These are phyloP conservation scores for Oncopodura yosiiana DNA, from an alignment of 1,140 invertebrate species.

Conservation along the genomic window DNA sequence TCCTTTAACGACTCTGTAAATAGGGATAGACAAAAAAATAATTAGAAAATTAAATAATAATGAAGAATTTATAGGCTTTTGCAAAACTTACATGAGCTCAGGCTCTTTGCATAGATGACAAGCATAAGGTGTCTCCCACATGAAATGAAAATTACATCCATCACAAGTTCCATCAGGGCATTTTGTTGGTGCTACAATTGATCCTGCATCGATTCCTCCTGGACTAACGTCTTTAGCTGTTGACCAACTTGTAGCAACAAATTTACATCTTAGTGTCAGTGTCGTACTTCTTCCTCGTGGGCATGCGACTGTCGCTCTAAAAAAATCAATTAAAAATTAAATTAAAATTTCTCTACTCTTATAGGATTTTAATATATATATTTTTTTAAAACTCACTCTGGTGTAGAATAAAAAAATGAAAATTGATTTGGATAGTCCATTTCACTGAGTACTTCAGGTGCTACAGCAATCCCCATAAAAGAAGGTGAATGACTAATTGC, in stretches of 20 bases:
- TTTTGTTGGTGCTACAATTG: constrained; percentile 43
- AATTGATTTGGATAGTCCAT: constrained; percentile 37
- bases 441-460: constrained; percentile 37
- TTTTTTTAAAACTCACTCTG: constrained; percentile 42
- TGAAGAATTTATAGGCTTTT: background rate
- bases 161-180: constrained; percentile 56
- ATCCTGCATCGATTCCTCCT: background rate
- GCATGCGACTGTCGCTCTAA: constrained; percentile 46
- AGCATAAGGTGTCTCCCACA: constrained; percentile 45
- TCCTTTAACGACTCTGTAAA: constrained; percentile 44
- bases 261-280: constrained; percentile 45
- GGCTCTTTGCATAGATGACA: constrained; percentile 48
- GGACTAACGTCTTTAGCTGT: constrained; percentile 30
- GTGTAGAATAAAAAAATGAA: constrained; percentile 43
- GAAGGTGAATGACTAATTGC: constrained; percentile 40
- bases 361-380: background rate
- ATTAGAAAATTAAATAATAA: constrained; percentile 3
- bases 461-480: constrained; percentile 38
- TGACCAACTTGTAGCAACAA: constrained; percentile 38
- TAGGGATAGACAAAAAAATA: background rate
- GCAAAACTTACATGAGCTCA: constrained; percentile 39
- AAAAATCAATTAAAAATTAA: constrained; percentile 18
- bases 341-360: background rate
- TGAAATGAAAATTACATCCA: constrained; percentile 52
- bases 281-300: constrained; percentile 46